phyloP scores from a whole-genome alignment of 2,113 vertebrate genomes.

The Dermatemys mawii region DNA sequence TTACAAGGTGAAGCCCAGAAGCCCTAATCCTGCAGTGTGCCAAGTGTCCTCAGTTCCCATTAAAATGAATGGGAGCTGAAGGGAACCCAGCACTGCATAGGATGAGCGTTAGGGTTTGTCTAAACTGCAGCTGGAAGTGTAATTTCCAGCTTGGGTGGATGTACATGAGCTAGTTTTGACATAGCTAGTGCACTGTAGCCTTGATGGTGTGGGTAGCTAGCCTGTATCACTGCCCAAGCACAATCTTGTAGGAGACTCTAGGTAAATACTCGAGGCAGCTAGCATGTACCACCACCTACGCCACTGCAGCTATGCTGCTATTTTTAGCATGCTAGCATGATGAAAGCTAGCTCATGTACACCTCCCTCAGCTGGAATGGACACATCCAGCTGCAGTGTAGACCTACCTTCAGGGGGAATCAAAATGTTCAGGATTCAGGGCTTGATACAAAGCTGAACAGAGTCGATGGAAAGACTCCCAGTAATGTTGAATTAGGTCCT shows the following conservation, averaged over 20 bases:
- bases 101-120: not conserved
- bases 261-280: not conserved
- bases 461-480: not conserved
- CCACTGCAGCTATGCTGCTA: not conserved
- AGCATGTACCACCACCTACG: not conserved
- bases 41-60: not conserved
- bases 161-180: not conserved
- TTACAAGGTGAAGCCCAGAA: not conserved
- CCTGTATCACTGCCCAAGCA: too few relatives aligned
- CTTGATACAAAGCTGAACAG: not conserved
- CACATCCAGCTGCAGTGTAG: not conserved
- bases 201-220: not conserved
- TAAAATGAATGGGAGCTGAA: not conserved
- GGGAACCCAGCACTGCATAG: not conserved
- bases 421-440: too few relatives aligned
- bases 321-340: not conserved
- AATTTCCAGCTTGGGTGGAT: too few relatives aligned
- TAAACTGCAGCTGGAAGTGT: too few relatives aligned
- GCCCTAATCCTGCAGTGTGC: not conserved
- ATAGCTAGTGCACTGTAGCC: not conserved
- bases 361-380: too few relatives aligned
- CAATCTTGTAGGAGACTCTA: too few relatives aligned
- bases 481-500: rapidly evolving
- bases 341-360: not conserved
- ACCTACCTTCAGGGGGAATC: too few relatives aligned